Percentiles rank a stretch among this genome's conserved stretches.
Evolutionary conservation across 2,113 vertebrate species (phyloP).

Genomic region (Gymnocephalus cernua): DNA sequence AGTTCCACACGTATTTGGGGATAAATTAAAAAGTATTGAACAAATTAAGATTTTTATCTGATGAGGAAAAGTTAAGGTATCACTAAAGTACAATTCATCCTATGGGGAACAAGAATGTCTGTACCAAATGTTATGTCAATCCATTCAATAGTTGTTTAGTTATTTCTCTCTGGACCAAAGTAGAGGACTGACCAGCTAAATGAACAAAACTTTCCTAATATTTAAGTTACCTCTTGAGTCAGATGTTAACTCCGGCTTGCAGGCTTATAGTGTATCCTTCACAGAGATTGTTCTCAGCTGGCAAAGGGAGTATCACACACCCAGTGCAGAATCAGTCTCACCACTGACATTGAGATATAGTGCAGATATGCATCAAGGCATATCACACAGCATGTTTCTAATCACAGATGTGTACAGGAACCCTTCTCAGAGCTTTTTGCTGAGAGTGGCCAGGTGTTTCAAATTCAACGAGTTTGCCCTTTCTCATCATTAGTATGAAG

Average conservation of each 20-base stretch:
- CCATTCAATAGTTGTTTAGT: not conserved
- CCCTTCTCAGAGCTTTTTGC: not conserved
- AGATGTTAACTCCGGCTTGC: not conserved
- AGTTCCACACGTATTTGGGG: not conserved
- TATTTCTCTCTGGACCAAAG: not conserved
- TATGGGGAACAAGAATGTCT: not conserved
- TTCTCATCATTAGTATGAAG: slow-evolving; percentile 63
- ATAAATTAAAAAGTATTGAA: not conserved
- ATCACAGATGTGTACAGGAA: slow-evolving; percentile 24
- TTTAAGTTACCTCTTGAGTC: not conserved
- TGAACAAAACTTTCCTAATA: not conserved
- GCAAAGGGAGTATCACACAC: slow-evolving; percentile 51
- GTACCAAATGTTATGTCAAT: not conserved
- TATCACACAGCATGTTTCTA: slow-evolving; percentile 26
- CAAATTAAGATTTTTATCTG: not conserved
- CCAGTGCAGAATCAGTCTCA: not conserved
- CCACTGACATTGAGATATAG: slow-evolving; percentile 31
- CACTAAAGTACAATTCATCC: not conserved
- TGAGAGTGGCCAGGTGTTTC: slow-evolving; percentile 60
- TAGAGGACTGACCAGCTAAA: not conserved
- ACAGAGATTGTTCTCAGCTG: slow-evolving; percentile 57
- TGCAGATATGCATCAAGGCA: slow-evolving; percentile 27
- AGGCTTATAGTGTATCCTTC: not conserved
- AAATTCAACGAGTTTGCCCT: slow-evolving; percentile 21
- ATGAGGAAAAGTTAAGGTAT: not conserved